Percentiles rank a stretch among this genome's conserved stretches.
phyloP scores from a whole-genome alignment of 1,140 invertebrate genomes.

The Cyclargus thomasi region DNA sequence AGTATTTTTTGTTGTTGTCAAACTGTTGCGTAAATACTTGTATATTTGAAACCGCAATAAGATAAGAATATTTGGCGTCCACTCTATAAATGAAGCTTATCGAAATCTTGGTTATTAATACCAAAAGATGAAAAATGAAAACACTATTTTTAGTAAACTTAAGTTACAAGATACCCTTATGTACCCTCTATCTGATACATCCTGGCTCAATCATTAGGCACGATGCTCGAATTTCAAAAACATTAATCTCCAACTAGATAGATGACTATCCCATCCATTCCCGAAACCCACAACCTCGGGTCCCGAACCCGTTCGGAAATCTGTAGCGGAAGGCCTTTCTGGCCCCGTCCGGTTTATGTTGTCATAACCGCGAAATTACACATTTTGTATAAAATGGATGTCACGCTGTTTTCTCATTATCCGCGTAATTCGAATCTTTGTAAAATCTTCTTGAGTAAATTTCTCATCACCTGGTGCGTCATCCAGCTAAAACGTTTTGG shows the following conservation, averaged over 20 bases:
- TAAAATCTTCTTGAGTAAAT: conserved; percentile 9
- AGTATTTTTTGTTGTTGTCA: too few relatives aligned
- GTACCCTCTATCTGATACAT: neutral
- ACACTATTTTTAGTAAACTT: too few relatives aligned
- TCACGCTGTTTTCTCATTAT: conserved; percentile 9
- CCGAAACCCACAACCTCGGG: neutral
- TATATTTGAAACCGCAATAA: too few relatives aligned
- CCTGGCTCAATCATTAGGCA: neutral
- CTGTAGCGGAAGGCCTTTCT: neutral
- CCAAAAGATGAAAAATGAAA: too few relatives aligned
- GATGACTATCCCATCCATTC: neutral
- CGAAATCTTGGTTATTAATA: too few relatives aligned
- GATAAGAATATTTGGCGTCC: too few relatives aligned
- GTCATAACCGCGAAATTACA: conserved; percentile 1
- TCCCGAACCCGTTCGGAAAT: neutral
- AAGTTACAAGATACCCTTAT: too few relatives aligned
- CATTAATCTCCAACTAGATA: neutral
- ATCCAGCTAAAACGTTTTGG: neutral
- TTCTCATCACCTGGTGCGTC: neutral
- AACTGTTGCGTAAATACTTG: too few relatives aligned
- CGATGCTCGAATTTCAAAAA: neutral
- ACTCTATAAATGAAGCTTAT: too few relatives aligned
- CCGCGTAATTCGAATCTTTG: neutral
- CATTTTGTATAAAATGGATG: neutral
- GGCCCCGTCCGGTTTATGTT: neutral